Evolutionary conservation across 2,797 vertebrate genomes (phyloP).

Genomic region (Chaetophractus vellerosus): DNA sequence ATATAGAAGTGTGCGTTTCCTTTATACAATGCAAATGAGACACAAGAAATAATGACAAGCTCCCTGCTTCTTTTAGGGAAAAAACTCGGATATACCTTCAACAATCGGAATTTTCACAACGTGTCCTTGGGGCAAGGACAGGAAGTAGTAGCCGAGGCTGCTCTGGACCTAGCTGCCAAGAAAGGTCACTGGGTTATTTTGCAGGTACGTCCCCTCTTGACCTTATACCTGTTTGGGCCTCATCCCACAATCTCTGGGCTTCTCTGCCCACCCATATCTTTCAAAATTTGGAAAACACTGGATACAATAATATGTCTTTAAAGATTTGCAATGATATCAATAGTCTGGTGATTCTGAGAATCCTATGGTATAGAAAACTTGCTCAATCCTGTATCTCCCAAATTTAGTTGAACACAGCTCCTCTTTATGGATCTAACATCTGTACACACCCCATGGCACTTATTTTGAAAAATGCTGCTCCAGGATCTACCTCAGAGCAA

Average conservation of each 20-base stretch:
- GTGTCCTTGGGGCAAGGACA: conserved; percentile 98
- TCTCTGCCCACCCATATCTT: not conserved
- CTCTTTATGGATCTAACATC: not conserved
- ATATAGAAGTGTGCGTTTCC: accelerated
- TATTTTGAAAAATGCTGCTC: not conserved
- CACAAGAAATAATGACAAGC: not conserved
- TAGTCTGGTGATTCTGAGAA: not conserved
- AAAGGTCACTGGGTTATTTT: conserved; percentile 98
- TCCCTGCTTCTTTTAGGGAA: conserved; percentile 89
- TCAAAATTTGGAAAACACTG: not conserved
- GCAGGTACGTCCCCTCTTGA: conserved; percentile 88
- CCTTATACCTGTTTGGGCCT: not conserved
- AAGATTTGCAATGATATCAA: not conserved
- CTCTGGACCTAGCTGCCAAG: conserved; percentile 93
- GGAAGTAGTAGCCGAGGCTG: conserved; percentile 95
- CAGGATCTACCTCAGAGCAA: not conserved
- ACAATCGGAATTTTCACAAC: conserved; percentile 96
- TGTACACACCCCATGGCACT: not conserved
- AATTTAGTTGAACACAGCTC: not conserved
- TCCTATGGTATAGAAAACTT: not conserved
- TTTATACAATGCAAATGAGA: not conserved
- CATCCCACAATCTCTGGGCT: not conserved
- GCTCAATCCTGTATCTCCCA: not conserved
- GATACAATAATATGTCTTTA: not conserved
- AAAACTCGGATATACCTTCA: conserved; percentile 93